phyloP scores from a whole-genome alignment of 2,113 vertebrate species.

The Isurus oxyrinchus region DNA sequence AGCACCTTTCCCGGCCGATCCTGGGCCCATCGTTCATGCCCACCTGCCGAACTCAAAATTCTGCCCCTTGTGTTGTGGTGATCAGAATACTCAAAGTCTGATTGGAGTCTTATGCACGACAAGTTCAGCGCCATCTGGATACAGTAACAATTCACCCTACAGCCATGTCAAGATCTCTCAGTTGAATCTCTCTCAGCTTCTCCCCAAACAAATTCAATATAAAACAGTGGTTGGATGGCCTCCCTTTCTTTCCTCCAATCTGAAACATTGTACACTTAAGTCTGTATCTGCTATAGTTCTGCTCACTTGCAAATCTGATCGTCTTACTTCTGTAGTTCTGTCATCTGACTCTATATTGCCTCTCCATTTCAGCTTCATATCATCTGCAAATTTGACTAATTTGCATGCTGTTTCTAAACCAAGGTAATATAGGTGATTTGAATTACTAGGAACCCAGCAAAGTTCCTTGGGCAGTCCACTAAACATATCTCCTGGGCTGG shows the following conservation, averaged over 20 bases:
- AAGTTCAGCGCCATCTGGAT: background rate
- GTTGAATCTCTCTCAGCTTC: background rate
- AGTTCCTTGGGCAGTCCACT: background rate
- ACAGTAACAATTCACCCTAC: background rate
- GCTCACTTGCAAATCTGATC: background rate
- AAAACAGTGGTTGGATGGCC: too few species aligned
- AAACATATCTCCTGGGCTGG: background rate
- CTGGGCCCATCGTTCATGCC: too few species aligned
- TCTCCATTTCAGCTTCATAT: background rate
- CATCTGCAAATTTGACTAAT: background rate
- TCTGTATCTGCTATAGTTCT: too few species aligned
- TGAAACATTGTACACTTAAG: background rate
- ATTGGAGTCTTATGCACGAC: background rate
- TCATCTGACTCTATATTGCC: background rate
- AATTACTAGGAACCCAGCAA: background rate
- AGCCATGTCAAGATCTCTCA: background rate
- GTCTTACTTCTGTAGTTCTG: background rate
- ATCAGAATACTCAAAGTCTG: background rate
- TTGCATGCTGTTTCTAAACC: background rate
- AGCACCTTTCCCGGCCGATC: too few species aligned
- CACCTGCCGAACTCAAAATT: too few species aligned
- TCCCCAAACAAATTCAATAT: background rate
- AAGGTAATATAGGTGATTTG: background rate
- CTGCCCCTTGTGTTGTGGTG: background rate
- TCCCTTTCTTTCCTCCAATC: background rate